Conservation (phyloP, 1,140 invertebrate genomes). For the Physella acuta region DNA sequence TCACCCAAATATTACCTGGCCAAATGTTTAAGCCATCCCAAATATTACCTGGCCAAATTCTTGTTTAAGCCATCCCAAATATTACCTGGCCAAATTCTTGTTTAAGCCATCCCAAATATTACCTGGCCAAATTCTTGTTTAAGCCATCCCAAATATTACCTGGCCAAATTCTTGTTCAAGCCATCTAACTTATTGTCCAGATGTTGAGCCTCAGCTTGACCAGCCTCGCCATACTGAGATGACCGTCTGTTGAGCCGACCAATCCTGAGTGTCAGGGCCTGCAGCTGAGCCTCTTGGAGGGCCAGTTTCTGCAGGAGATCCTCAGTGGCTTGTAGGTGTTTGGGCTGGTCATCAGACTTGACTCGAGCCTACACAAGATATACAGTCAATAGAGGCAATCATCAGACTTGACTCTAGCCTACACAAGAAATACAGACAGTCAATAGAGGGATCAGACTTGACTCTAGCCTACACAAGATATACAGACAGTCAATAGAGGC, state of each 20-base stretch:
- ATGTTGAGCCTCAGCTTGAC: conserved; percentile 68
- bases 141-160: conserved; percentile 73
- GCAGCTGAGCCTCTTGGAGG: conserved; percentile 81
- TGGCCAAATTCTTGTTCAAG: conserved; percentile 73
- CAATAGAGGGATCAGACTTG: too few species aligned
- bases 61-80: conserved; percentile 73
- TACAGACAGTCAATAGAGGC: too few species aligned
- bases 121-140: conserved; percentile 73
- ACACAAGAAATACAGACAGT: too few species aligned
- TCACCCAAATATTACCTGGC: too few species aligned
- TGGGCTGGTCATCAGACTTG: conserved; percentile 78
- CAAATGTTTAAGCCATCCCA: too few species aligned
- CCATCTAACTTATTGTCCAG: conserved; percentile 72
- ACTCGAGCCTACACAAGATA: conserved; percentile 40
- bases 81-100: conserved; percentile 71
- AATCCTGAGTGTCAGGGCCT: conserved; percentile 65
- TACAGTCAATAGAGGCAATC: not conserved
- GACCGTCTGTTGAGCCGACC: conserved; percentile 54
- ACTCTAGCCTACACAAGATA: too few species aligned
- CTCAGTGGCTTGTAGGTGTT: conserved; percentile 89
- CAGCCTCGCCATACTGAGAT: conserved; percentile 58
- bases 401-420: too few species aligned
- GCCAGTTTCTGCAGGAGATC: conserved; percentile 91
- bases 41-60: conserved; percentile 73
- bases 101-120: conserved; percentile 74